Conservation (phyloP, 2,888 invertebrate species). For the Morpho deidamia region DNA sequence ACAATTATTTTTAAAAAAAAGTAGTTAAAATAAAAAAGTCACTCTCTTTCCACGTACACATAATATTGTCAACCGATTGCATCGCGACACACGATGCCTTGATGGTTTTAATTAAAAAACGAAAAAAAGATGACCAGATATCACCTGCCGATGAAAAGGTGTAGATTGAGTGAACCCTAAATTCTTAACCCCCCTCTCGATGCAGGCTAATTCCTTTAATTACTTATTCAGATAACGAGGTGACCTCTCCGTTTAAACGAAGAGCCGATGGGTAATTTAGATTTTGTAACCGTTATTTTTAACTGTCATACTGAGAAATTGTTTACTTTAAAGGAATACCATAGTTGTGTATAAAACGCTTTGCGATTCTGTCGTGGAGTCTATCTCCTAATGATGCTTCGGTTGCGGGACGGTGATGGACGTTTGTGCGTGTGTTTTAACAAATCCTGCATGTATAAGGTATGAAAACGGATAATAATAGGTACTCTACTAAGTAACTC, state of each 20-base stretch:
- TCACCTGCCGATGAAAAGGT: conserved; percentile 72
- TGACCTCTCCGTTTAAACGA: not conserved
- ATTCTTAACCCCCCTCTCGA: conserved; percentile 36
- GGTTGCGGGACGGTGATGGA: no score
- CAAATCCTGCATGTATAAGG: no score
- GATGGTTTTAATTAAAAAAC: conserved; percentile 54
- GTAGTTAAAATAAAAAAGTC: conserved; percentile 1
- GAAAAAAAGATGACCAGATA: conserved; percentile 47
- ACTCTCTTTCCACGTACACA: conserved; percentile 16
- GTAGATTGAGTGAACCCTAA: conserved; percentile 65
- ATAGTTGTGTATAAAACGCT: no score
- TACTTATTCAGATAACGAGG: conserved; percentile 29
- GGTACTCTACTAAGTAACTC: no score
- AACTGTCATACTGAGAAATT: not conserved
- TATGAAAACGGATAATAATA: no score
- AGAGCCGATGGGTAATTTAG: conserved; percentile 31
- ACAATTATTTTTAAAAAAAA: no score
- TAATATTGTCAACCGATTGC: conserved; percentile 40
- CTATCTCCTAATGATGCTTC: no score
- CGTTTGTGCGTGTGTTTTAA: no score
- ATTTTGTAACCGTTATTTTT: conserved; percentile 22
- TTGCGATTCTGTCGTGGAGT: no score
- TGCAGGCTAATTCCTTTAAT: conserved; percentile 36
- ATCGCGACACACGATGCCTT: conserved; percentile 63
- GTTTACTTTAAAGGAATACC: no score